Conservation (phyloP, 2,113 vertebrate genomes). For the Brienomyrus longianalis region DNA sequence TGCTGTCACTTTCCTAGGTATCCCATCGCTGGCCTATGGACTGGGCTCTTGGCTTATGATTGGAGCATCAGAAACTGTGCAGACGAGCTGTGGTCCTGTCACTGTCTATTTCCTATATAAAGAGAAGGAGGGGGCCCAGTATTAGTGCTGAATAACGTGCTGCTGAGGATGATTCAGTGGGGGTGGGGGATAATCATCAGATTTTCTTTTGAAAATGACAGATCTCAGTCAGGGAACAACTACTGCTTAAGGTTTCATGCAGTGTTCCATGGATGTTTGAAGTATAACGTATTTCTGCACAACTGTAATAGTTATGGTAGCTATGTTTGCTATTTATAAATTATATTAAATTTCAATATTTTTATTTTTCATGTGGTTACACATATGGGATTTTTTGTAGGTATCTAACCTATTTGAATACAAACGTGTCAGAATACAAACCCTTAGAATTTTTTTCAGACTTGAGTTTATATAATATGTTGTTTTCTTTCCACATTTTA, state of each 20-base stretch:
- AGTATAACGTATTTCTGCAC: background rate
- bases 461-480: background rate
- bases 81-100: constrained; percentile 78
- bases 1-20: constrained; percentile 61
- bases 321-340: background rate
- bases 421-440: background rate
- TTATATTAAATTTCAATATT: background rate
- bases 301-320: background rate
- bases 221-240: background rate
- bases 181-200: background rate
- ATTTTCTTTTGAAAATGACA: background rate
- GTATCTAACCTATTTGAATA: background rate
- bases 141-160: constrained; percentile 45
- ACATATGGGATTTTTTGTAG: background rate
- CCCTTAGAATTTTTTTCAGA: background rate
- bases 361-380: background rate
- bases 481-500: background rate
- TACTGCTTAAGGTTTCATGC: background rate
- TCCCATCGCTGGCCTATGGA: constrained; percentile 90
- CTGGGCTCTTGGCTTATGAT: constrained; percentile 90
- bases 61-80: constrained; percentile 82
- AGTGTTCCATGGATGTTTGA: background rate
- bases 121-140: constrained; percentile 85
- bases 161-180: background rate
- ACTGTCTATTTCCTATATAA: constrained; percentile 94